Evolutionary conservation across 1,140 invertebrate genomes (phyloP).

Genomic region (Oppia nitens): DNA sequence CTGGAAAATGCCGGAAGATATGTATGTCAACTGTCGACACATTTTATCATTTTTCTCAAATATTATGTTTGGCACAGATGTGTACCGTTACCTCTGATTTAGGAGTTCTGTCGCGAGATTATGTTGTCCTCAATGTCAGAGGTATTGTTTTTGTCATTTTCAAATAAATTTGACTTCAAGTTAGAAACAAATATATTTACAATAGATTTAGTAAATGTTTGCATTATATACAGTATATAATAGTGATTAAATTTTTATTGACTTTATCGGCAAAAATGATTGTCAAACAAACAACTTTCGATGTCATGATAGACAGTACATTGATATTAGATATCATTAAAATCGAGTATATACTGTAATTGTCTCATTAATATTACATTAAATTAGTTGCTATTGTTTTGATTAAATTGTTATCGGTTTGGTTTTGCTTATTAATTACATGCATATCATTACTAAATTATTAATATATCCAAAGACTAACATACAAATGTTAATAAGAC

Average conservation of each 20-base stretch:
- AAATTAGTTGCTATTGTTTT: no score
- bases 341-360: slow-evolving; percentile 25
- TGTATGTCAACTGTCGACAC: no score
- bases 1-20: slow-evolving; percentile 48
- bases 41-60: no score
- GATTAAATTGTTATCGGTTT: neutral
- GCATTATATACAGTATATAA: no score
- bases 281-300: slow-evolving; percentile 23
- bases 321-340: slow-evolving; percentile 24
- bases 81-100: slow-evolving; percentile 28
- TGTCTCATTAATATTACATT: no score
- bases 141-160: slow-evolving; percentile 22
- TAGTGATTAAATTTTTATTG: no score
- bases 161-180: no score
- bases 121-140: slow-evolving; percentile 27
- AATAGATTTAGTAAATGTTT: no score
- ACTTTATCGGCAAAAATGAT: no score
- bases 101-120: slow-evolving; percentile 26
- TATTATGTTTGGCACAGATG: no score
- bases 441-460: neutral
- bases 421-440: neutral
- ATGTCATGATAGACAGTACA: slow-evolving; percentile 30
- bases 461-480: no score
- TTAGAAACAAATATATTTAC: no score
- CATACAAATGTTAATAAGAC: neutral